Percentiles rank a stretch among this genome's conserved stretches.
Conservation (phyloP, 2,113 vertebrate genomes). For the Zeus faber region DNA sequence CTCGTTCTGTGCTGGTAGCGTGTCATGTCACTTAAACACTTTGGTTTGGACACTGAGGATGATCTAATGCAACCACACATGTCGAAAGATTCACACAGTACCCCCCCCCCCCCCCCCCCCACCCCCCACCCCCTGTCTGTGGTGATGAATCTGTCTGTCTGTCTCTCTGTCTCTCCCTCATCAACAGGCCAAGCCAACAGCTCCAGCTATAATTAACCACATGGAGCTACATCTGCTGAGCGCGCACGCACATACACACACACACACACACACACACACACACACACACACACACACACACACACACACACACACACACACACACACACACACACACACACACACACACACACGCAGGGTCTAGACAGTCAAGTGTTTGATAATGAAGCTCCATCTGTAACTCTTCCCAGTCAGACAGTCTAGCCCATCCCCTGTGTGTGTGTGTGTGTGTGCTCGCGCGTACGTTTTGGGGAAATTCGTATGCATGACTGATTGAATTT, state of each 20-base stretch:
- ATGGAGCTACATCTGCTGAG: slow-evolving; percentile 61
- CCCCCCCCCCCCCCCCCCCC: slow-evolving; percentile 6
- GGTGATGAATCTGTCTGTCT: not conserved
- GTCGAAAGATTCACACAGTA: too few relatives aligned
- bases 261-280: slow-evolving; percentile 4
- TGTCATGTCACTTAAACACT: too few relatives aligned
- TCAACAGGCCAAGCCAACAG: slow-evolving; percentile 23
- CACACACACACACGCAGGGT: slow-evolving; percentile 20
- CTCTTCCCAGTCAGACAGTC: slow-evolving; percentile 45
- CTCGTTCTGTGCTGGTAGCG: too few relatives aligned
- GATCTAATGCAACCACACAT: too few relatives aligned
- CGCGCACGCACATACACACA: slow-evolving; percentile 13
- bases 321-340: not conserved
- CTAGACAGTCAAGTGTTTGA: slow-evolving; percentile 61
- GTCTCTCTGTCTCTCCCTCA: slow-evolving; percentile 22
- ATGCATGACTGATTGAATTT: too few relatives aligned
- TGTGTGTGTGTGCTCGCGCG: slow-evolving; percentile 1
- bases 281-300: slow-evolving; percentile 16
- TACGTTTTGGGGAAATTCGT: too few relatives aligned
- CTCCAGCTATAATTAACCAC: slow-evolving; percentile 62
- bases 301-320: slow-evolving; percentile 13
- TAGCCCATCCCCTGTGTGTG: slow-evolving; percentile 7
- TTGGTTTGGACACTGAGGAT: too few relatives aligned
- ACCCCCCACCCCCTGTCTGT: not conserved
- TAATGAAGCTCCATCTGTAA: slow-evolving; percentile 68